These are phyloP conservation scores for Netta rufina DNA, from an alignment of 2,797 vertebrate species.

Conservation along the genomic window DNA sequence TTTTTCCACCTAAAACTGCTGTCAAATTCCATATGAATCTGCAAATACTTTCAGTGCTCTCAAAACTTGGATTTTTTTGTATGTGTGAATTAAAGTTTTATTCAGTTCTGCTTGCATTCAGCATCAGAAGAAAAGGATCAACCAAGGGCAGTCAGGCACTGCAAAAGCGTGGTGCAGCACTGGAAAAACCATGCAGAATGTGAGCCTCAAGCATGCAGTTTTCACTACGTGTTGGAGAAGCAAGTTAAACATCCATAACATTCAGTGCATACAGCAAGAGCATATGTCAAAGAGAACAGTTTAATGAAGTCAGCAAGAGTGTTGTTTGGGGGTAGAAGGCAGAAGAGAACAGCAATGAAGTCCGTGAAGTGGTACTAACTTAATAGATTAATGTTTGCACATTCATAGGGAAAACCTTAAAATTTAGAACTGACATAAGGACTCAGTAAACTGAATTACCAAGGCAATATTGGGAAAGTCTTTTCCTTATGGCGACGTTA, in stretches of 20 bases:
- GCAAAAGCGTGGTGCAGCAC: rapidly evolving
- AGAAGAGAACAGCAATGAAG: neutral
- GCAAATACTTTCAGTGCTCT: neutral
- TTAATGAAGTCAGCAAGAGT: neutral
- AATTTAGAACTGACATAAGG: neutral
- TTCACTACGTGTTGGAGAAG: neutral
- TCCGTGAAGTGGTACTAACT: neutral
- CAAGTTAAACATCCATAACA: neutral
- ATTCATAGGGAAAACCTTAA: neutral
- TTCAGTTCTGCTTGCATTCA: neutral
- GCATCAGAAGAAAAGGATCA: neutral
- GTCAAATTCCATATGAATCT: neutral
- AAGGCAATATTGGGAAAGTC: neutral
- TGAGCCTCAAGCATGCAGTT: neutral
- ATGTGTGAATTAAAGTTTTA: neutral
- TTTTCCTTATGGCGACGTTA: neutral
- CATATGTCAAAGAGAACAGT: neutral
- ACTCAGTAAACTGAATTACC: neutral
- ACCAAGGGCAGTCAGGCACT: rapidly evolving
- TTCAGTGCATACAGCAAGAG: neutral
- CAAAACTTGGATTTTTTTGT: neutral
- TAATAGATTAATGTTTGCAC: neutral
- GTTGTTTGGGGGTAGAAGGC: neutral
- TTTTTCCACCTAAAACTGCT: neutral
- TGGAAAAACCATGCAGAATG: neutral